Evolutionary conservation across 2,797 vertebrate species (phyloP), one percentile per base, ranked within the genome.

Genomic region (Pagetopsis macropterus): DNA sequence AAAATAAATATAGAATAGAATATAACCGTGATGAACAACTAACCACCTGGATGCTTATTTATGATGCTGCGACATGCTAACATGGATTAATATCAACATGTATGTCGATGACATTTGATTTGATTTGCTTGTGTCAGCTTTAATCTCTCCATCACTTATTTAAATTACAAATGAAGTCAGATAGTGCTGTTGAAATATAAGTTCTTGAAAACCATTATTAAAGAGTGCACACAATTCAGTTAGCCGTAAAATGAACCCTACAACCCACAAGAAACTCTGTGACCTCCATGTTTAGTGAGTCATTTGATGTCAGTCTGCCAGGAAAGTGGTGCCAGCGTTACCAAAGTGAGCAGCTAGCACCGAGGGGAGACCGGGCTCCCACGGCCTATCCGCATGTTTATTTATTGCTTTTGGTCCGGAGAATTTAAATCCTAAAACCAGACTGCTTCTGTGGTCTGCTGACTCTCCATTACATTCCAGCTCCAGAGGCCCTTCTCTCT

Each of bases 341-440:
- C 59, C 69, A 70, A 64, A 49, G 55, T 55, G 33, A 75, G 70
- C 59, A 63, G 13, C 65, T 56, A 45, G 46, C 60, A 17, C 72
- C 31, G 65, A 63, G 72, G 50, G 54, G 66, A 19, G 45, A 72
- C 65, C 14, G 9, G 70, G 72, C 80, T 87, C 71, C 78, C 68
- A 45, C 56, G 4, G 71, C 72, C 62, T 44, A 54, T 81, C 72
- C 72, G 61, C 71, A 60, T 76, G 58, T 79, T 84, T 77, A 70
- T 85, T 81, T 82, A 81, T 84, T 79, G 75, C 27, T 74, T 87
- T 81, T 72, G 78, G 80, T 83, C 44, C 31, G 67, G 61, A 76
- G 55, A 65, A 80, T 51, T 81, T 55, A 82, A 89, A 84, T 70
- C 40, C 70, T 69, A 75, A 87, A 90, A 80, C 81, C 87, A 89